These are phyloP conservation scores for Drepana falcataria DNA, from an alignment of 2,888 invertebrate species.

Conservation along the genomic window DNA sequence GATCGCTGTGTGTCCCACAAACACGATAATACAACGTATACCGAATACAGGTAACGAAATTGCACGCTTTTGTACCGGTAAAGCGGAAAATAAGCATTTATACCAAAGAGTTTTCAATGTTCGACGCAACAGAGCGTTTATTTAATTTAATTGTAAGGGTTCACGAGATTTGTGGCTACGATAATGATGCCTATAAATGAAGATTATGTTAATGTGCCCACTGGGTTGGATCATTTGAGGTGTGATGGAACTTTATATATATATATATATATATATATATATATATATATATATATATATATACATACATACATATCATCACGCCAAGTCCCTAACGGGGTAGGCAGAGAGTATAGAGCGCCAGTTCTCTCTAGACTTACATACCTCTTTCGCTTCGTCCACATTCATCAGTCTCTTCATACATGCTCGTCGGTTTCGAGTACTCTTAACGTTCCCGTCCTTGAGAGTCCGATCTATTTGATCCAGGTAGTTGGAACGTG, in stretches of 20 bases:
- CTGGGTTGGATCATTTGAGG: neutral
- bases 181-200: neutral
- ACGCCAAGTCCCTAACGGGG: too few relatives aligned
- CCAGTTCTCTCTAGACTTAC: too few relatives aligned
- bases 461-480: too few relatives aligned
- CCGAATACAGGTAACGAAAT: conserved; percentile 9
- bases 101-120: conserved; percentile 7
- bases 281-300: too few relatives aligned
- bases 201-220: neutral
- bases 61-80: conserved; percentile 20
- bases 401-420: too few relatives aligned
- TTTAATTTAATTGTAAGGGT: neutral
- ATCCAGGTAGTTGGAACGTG: too few relatives aligned
- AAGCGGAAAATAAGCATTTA: conserved; percentile 19
- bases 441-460: too few relatives aligned
- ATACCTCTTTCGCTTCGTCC: too few relatives aligned
- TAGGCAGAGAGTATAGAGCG: too few relatives aligned
- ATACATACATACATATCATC: too few relatives aligned
- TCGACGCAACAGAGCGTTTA: neutral
- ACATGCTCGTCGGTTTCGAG: too few relatives aligned
- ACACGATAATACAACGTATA: neutral
- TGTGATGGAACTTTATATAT: neutral
- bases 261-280: too few relatives aligned
- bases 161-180: neutral
- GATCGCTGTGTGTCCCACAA: conserved; percentile 10